Evolutionary conservation across 1,140 invertebrate species (phyloP), one percentile per base, ranked within the genome.

Genomic region (Bombus waltoni): DNA sequence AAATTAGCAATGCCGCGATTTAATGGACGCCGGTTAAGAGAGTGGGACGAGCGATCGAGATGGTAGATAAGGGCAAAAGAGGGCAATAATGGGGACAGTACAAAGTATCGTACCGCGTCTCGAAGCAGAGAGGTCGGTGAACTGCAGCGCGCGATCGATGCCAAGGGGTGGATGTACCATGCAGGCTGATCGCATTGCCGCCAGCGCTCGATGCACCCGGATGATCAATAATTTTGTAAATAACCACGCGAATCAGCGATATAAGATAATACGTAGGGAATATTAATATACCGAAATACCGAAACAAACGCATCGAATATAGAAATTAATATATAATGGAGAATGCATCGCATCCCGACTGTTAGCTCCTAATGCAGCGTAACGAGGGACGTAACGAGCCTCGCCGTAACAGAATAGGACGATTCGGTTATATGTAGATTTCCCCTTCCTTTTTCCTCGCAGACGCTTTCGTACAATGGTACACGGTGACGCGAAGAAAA

Each of bases 131-230:
- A 70, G 87, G 81, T 80, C 77, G 62, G 53, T 81, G 76, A 88
- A 88, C 82, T 15, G 47, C 44, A 35, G 44, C 57, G n/a, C 28
- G 11, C 87, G 83, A 88, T 86, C 88, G 79, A 89, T 89, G 38
- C 79, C 28, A 83, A 86, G 25, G 44, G 75, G 79, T 89, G 62
- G 75, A 83, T 75, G 73, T 47, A 89, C 87, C 62, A 22, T 25
- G 72, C 65, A 75, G 65, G 42, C 62, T 53, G 73, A 83, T 83
- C 59, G 81, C 62, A 32, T 83, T 44, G 74, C 22, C 35, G 57
- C 40, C 40, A 11, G 35, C 35, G 57, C 59, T 32, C 18, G 70
- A 75, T 83, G 81, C 73, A 77, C 32, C 71, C 53, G 25, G 15
- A 25, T 59, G 10, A 83, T 83, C 74, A 83, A 77, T 83, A 83